Conservation (phyloP, 2,113 vertebrate genomes). For the Paramormyrops kingsleyae region DNA sequence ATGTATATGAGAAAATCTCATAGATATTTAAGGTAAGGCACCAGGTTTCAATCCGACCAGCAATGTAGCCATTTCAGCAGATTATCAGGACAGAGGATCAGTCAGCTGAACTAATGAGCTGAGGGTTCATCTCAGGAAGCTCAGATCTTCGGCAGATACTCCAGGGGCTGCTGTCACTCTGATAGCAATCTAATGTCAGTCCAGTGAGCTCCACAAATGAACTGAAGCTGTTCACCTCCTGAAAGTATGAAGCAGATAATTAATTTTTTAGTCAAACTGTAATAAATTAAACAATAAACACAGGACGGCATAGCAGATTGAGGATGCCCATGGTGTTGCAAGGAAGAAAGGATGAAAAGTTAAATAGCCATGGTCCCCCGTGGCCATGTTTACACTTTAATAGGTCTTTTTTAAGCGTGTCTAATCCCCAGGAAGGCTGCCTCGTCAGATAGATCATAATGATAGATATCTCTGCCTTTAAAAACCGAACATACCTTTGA, state of each 20-base stretch:
- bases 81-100: not conserved
- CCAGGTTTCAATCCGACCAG: not conserved
- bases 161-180: not conserved
- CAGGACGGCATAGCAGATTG: not conserved
- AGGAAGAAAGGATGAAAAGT: not conserved
- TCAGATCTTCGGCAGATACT: not conserved
- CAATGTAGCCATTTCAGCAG: not conserved
- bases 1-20: not conserved
- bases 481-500: not conserved
- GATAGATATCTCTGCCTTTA: not conserved
- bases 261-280: not conserved
- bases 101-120: not conserved
- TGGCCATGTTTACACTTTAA: not conserved
- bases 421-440: not conserved
- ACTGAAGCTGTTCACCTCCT: not conserved
- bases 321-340: not conserved
- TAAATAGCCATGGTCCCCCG: not conserved
- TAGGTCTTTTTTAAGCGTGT: not conserved
- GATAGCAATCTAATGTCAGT: not conserved
- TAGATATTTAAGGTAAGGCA: not conserved
- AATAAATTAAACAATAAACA: not conserved
- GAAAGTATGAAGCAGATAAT: not conserved
- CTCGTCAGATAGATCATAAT: not conserved
- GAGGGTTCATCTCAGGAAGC: not conserved
- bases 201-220: not conserved